Evolutionary conservation across 1,140 invertebrate genomes (phyloP).

Genomic region (Tetraneura akinire): DNA sequence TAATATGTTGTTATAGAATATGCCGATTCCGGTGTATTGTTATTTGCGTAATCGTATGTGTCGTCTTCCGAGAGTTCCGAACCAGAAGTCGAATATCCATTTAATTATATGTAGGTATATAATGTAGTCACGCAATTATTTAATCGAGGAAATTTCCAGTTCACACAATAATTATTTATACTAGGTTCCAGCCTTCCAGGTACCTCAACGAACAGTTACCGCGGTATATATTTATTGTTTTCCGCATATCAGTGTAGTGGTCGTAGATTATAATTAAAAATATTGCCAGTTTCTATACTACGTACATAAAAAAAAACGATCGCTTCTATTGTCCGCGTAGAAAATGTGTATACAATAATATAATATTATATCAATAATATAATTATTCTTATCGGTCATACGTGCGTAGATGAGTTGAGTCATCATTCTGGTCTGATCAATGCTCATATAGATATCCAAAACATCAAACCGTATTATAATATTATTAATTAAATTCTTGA

Average conservation of each 20-base stretch:
- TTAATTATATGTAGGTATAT: too few relatives aligned
- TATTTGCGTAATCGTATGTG: slow-evolving; percentile 6
- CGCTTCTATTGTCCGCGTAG: background rate
- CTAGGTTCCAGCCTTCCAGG: background rate
- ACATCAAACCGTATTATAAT: too few relatives aligned
- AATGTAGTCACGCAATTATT: background rate
- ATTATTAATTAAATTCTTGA: too few relatives aligned
- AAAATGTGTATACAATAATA: too few relatives aligned
- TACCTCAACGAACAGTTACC: too few relatives aligned
- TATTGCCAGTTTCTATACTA: too few relatives aligned
- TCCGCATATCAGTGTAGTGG: background rate
- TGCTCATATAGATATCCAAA: too few relatives aligned
- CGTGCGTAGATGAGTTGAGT: background rate
- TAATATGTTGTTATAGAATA: background rate
- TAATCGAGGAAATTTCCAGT: background rate
- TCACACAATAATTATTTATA: background rate
- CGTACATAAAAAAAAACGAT: background rate
- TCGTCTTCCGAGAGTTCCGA: slow-evolving; percentile 14
- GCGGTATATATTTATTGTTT: background rate
- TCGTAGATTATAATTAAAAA: background rate
- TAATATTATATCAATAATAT: background rate
- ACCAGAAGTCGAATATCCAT: too few relatives aligned
- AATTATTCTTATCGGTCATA: background rate
- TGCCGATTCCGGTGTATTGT: background rate
- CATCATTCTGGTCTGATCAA: background rate